Base-by-base conservation (phyloP, 2,113 vertebrate genomes). In the Macrotus californicus region DNA sequence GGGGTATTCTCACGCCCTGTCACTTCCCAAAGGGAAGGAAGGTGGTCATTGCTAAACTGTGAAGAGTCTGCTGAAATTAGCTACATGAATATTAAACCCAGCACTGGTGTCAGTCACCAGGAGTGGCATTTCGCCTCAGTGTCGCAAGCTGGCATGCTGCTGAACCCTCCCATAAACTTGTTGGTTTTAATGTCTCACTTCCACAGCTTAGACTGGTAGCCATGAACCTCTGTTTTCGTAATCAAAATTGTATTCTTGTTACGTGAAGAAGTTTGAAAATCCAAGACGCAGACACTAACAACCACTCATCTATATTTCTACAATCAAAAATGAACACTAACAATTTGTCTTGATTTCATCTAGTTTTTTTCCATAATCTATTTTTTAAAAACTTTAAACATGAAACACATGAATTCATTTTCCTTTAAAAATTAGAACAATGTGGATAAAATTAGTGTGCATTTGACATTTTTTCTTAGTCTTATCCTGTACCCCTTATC, bases 181-280 rank as follows among this genome's bases (percentile, higher is more conserved):
- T 41, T 83, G 10, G 29, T 66, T 77, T 93, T 77, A 90, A 87
- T 41, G 46, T 94, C 72, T 90, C 46, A 59, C 22, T 41, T 66
- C 52, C 56, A 31, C 12, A 24, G 0, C 36, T 84, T 92, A n/a
- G 48, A 66, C 36, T 75, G 36, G 54, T 67, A 92, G 29, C 46
- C 24, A 75, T 39, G 54, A 61, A 64, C 12, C 72, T 93, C 41
- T 54, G 91, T 95, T 72, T 56, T 11, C 6, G 56, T 43, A 77
- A 76, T 46, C 76, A 64, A 80, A 89, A 85, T 91, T 61, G 16
- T 46, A 24, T 79, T 73, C 89, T 85, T 85, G 66, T 59, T 50
- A 89, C 87, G 48, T 95, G 79, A 50, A 92, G 72, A 50, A 92
- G 52, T 67, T 91, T 87, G 87, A 82, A 88, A 79, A n/a, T n/a